phyloP scores from a whole-genome alignment of 2,113 vertebrate genomes.

The Monopterus albus region DNA sequence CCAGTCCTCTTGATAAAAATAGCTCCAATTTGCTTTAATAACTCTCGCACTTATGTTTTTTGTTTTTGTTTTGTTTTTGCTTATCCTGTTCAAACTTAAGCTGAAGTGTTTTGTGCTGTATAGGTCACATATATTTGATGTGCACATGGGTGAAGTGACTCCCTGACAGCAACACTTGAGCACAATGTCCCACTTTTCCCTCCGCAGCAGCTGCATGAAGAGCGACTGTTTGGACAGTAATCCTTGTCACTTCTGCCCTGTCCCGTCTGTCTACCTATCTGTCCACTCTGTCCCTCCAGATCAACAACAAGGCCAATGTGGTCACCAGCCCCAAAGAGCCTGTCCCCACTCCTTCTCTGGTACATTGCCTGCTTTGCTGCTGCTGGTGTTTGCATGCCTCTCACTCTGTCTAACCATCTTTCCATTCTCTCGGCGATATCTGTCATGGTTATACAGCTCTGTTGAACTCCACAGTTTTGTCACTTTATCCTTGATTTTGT shows the following conservation, averaged over 20 bases:
- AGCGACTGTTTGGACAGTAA: constrained; percentile 56
- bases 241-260: constrained; percentile 68
- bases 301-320: constrained; percentile 99
- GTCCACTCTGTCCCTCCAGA: constrained; percentile 89
- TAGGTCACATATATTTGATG: not conserved
- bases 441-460: not conserved
- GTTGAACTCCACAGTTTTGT: not conserved
- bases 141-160: not conserved
- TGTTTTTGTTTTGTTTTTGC: not conserved
- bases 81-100: not conserved
- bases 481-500: not conserved
- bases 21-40: not conserved
- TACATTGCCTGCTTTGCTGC: constrained; percentile 82
- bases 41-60: too few species aligned
- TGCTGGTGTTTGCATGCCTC: constrained; percentile 66
- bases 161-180: not conserved
- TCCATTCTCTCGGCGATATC: not conserved
- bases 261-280: constrained; percentile 64
- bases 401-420: not conserved
- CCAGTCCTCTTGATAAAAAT: not conserved
- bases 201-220: constrained; percentile 42
- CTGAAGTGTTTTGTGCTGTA: not conserved
- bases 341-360: constrained; percentile 94
- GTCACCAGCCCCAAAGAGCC: constrained; percentile 97
- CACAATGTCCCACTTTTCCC: constrained; percentile 23